Conservation (phyloP, 2,888 invertebrate species). For the Lasioglossum villosulum region DNA sequence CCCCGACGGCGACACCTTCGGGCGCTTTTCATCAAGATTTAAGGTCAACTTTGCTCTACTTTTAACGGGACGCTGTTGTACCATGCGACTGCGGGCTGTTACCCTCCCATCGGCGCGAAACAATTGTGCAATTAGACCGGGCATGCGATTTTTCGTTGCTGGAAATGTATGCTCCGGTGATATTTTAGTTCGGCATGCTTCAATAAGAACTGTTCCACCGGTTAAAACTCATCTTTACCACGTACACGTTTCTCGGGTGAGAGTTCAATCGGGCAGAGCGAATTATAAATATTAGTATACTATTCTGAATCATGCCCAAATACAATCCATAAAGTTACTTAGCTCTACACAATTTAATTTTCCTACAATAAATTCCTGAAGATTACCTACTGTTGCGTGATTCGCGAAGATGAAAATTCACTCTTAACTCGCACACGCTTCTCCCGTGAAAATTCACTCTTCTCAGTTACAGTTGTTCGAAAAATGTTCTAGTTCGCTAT, state of each 20-base stretch:
- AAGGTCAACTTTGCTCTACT: neutral
- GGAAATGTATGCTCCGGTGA: neutral
- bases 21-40: slow-evolving; percentile 1
- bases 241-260: too few relatives aligned
- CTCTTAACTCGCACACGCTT: too few relatives aligned
- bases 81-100: neutral
- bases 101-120: neutral
- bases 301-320: neutral
- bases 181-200: neutral
- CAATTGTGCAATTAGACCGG: neutral
- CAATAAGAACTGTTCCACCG: neutral
- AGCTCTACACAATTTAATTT: neutral
- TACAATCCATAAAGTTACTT: neutral
- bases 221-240: neutral
- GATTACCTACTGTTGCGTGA: neutral
- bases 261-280: neutral
- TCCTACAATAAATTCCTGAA: neutral
- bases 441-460: too few relatives aligned
- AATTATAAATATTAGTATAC: neutral
- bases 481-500: too few relatives aligned
- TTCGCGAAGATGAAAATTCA: neutral
- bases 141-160: neutral
- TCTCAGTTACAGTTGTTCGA: too few relatives aligned
- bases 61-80: neutral
- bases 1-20: slow-evolving; percentile 5